A percentile compares a stretch with the other conserved stretches of the same genome.
Evolutionary conservation across 2,797 vertebrate genomes (phyloP).

Genomic region (Peromyscus aztecus): DNA sequence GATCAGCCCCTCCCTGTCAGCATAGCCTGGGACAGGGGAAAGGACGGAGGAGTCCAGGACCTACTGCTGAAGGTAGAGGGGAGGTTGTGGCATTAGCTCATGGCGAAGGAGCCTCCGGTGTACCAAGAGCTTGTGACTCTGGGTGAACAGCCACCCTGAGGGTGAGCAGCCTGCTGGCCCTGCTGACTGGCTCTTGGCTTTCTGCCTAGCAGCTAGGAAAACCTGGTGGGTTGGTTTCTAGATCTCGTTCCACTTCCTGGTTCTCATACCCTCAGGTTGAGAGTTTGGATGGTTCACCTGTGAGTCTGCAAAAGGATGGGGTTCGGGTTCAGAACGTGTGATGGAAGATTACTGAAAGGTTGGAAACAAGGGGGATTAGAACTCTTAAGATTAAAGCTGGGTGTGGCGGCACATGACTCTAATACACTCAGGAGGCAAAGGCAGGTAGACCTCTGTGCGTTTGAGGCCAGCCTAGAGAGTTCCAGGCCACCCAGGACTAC

Average conservation of each 20-base stretch:
- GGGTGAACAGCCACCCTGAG: background rate
- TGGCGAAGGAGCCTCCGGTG: background rate
- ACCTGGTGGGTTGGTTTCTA: slow-evolving; percentile 63
- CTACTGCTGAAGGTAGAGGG: background rate
- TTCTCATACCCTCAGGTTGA: slow-evolving; percentile 45
- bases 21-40: background rate
- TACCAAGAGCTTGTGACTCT: background rate
- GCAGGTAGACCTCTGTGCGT: background rate
- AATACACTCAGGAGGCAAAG: background rate
- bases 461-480: background rate
- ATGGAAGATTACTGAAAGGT: background rate
- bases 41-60: no score
- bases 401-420: background rate
- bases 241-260: slow-evolving; percentile 57
- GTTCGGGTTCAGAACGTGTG: background rate
- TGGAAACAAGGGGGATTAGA: slow-evolving; percentile 4
- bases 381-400: background rate
- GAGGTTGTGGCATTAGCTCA: background rate
- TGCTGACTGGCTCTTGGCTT: background rate
- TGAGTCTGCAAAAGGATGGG: background rate
- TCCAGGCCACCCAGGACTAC: background rate
- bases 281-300: background rate
- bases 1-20: background rate
- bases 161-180: background rate
- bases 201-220: slow-evolving; percentile 31